Evolutionary conservation across 2,797 vertebrate species (phyloP), one percentile per base, ranked within the genome.

Genomic region (Scleropages formosus): DNA sequence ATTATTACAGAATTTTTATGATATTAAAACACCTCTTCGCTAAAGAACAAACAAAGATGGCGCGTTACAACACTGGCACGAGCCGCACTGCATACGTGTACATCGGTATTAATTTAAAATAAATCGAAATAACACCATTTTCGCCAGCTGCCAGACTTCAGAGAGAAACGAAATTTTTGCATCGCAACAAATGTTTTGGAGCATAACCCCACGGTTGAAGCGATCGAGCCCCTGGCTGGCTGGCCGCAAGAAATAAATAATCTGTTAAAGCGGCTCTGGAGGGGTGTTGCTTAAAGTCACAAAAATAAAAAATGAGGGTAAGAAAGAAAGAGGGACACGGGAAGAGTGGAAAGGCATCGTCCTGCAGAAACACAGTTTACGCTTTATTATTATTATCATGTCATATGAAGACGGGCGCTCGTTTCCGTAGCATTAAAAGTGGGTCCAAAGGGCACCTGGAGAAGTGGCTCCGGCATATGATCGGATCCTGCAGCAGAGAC

Each of bases 21-120:
- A 82, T 39, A 81, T 88, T 89, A 88, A n/a, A 92, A 92, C 89
- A 87, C 85, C 87, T 92, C 31, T 39, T 87, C 87, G 83, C 88
- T 90, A 89, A 88, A 93, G 90, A 94, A 93, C 95, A 96, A 94
- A 93, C 95, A 96, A 97, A 98, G 95, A 98, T 98, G 96, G 96
- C 96, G 95, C 93, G 83, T 89, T 91, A n/a, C n/a, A n/a, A n/a
- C 88, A 94, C 94, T 95, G 95, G 93, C 95, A 94, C 89, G 88
- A 88, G 88, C 81, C 84, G 83, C 85, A 88, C 91, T 95, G 96
- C 94, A 95, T 95, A 97, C 96, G 96, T 97, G 96, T 97, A 95
- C 95, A 92, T 89, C 90, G 87, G 84, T 92, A 89, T 94, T 94
- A 92, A 94, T 94, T 94, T 85, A 81, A 89, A 93, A 91, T 93